Base-by-base conservation (phyloP, 2,113 vertebrate genomes). In the Hyaena hyaena region DNA sequence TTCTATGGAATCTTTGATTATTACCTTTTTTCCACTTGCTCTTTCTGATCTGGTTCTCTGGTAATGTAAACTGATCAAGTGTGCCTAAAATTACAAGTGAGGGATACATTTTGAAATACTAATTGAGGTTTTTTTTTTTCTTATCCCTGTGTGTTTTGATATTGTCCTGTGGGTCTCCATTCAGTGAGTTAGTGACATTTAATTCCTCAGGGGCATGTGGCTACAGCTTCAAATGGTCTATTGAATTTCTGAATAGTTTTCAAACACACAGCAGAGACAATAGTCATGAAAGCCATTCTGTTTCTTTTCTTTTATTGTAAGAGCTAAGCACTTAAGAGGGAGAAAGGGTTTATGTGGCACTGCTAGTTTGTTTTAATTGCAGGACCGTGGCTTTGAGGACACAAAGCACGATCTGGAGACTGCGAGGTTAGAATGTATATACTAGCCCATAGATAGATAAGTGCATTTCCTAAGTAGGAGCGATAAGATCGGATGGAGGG, bases 161-260 rank as follows among this genome's bases (percentile, higher is more conserved):
- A 66, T 53, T 92, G 65, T 65, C 90, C 55, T 28, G 19, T 14
- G 12, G 69, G 28, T 94, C 80, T 95, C 58, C 2, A 86, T 10
- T 43, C 33, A 7, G 15, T 82, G 55, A 88, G 53, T 82, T 81
- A 87, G 81, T 79, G 95, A 35, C 68, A 69, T 76, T 93, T 90
- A 84, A 96, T 84, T 23, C 71, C 63, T 82, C 11, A 1, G 26
- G 69, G 84, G 73, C 81, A 19, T 43, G 39, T 73, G 61, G 53
- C 80, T 73, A 24, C 5, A 33, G 33, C 43, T 79, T 93, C 65
- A 50, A 95, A 90, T 63, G 48, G 66, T 45, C 35, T 24, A 83
- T 61, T 84, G 84, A 96, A 92, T 88, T 53, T 92, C 88, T 63
- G 88, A 88, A 91, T 80, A 53, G 21, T 82, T 79, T 94, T 96